These are phyloP conservation scores for Philaethria dido DNA, from an alignment of 2,888 invertebrate genomes.

Conservation along the genomic window DNA sequence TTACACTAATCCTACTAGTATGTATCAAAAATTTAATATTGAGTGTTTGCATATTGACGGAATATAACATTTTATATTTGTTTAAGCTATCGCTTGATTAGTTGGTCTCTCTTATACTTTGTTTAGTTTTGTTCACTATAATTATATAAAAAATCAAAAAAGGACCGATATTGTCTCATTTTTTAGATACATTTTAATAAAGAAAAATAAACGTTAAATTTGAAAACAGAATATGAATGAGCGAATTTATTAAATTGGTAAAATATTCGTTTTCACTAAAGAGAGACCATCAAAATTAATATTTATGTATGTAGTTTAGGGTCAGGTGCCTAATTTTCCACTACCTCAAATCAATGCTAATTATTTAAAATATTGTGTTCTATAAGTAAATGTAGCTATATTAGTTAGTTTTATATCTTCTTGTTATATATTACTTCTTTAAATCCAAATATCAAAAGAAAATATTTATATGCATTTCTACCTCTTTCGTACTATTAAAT, in stretches of 20 bases:
- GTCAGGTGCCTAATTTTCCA: slow-evolving; percentile 39
- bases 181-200: too few species aligned
- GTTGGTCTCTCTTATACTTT: slow-evolving; percentile 1
- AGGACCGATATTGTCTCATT: too few species aligned
- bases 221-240: neutral
- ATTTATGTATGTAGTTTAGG: slow-evolving; percentile 22
- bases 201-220: neutral
- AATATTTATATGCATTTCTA: slow-evolving; percentile 32
- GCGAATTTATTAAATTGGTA: neutral
- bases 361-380: slow-evolving; percentile 40
- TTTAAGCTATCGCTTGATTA: neutral
- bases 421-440: slow-evolving; percentile 14
- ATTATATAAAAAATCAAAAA: too few species aligned
- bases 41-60: neutral
- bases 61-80: neutral
- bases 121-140: neutral
- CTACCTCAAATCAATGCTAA: slow-evolving; percentile 50
- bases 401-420: slow-evolving; percentile 8
- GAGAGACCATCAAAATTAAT: slow-evolving; percentile 9
- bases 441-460: slow-evolving; percentile 8
- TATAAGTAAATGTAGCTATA: slow-evolving; percentile 31
- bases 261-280: neutral
- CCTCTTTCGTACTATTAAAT: slow-evolving; percentile 38
- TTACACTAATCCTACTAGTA: slow-evolving; percentile 4
- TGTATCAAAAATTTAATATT: neutral